These are phyloP conservation scores for Nansenia antarctica DNA, from an alignment of 2,113 vertebrate species.

Conservation along the genomic window DNA sequence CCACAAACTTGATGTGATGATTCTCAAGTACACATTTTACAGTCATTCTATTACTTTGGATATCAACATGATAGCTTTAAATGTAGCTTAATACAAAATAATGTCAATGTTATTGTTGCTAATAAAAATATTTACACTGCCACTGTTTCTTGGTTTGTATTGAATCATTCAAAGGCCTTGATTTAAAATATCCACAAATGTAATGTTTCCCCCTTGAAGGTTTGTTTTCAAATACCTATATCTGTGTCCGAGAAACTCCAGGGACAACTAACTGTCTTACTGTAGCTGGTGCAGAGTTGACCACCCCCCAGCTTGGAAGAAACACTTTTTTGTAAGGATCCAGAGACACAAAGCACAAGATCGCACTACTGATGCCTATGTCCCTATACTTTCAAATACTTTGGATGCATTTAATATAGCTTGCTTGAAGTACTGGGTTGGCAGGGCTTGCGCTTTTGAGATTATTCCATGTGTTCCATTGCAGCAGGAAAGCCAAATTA, in stretches of 20 bases:
- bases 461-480: too few relatives aligned
- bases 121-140: background rate
- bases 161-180: background rate
- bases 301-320: background rate
- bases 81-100: too few relatives aligned
- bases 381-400: too few relatives aligned
- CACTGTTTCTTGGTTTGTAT: background rate
- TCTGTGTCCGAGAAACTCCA: background rate
- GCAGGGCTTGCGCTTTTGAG: too few relatives aligned
- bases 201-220: too few relatives aligned
- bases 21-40: background rate
- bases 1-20: too few relatives aligned
- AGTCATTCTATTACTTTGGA: background rate
- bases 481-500: too few relatives aligned
- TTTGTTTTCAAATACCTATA: too few relatives aligned
- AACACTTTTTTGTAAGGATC: background rate
- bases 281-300: background rate
- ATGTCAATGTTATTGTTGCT: background rate
- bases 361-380: background rate
- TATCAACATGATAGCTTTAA: too few relatives aligned
- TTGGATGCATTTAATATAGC: too few relatives aligned
- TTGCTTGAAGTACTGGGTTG: too few relatives aligned
- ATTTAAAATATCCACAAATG: background rate
- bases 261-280: background rate
- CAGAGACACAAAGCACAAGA: background rate